Percentiles rank a stretch among this genome's conserved stretches.
These are phyloP conservation scores for Ophion costatus DNA, from an alignment of 2,888 invertebrate genomes.

Conservation along the genomic window DNA sequence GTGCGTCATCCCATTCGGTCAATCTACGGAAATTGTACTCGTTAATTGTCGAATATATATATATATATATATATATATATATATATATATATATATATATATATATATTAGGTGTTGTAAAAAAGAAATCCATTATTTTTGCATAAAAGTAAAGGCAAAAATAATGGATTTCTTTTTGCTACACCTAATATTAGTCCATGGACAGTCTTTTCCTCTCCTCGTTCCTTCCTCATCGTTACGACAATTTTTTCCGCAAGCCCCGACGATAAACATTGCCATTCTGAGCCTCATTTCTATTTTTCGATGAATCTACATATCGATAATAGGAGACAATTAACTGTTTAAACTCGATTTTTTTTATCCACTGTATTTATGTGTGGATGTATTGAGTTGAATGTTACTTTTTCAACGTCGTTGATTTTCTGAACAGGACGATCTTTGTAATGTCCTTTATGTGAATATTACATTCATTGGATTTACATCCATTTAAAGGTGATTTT, in stretches of 20 bases:
- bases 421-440: too few species aligned
- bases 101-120: too few species aligned
- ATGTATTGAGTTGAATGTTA: too few species aligned
- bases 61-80: slow-evolving; percentile 37
- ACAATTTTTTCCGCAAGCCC: slow-evolving; percentile 33
- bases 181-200: background rate
- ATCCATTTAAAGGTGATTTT: too few species aligned
- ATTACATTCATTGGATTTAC: too few species aligned
- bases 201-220: slow-evolving; percentile 33
- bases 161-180: too few species aligned
- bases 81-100: background rate
- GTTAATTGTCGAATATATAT: slow-evolving; percentile 59
- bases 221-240: slow-evolving; percentile 14
- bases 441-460: too few species aligned
- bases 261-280: background rate
- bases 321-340: background rate
- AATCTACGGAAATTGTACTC: slow-evolving; percentile 65
- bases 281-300: background rate
- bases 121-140: too few species aligned
- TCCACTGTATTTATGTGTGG: too few species aligned
- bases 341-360: background rate
- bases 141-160: too few species aligned
- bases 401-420: too few species aligned
- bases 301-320: background rate
- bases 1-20: slow-evolving; percentile 63